Evolutionary conservation across 2,888 invertebrate genomes (phyloP).

Genomic region (Thalpophila matura): DNA sequence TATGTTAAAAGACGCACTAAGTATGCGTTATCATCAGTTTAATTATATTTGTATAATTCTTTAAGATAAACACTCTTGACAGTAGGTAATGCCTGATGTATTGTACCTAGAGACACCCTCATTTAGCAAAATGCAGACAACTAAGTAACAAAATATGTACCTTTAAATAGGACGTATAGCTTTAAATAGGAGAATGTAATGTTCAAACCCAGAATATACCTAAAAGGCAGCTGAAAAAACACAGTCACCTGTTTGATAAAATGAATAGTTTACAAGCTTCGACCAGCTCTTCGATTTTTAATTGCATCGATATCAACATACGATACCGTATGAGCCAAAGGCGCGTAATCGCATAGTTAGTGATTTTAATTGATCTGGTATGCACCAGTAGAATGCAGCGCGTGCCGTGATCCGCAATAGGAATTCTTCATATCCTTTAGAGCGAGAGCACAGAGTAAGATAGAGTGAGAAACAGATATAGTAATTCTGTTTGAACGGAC

Average conservation of each 20-base stretch:
- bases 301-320: neutral
- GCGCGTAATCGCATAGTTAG: constrained; percentile 3
- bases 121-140: too few relatives aligned
- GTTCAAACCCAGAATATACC: too few relatives aligned
- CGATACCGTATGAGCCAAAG: neutral
- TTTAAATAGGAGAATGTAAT: too few relatives aligned
- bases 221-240: neutral
- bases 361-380: constrained; percentile 15
- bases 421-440: constrained; percentile 37
- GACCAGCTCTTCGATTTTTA: neutral
- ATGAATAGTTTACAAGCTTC: neutral
- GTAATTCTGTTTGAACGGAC: constrained; percentile 28
- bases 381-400: constrained; percentile 9
- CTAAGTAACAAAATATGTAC: too few relatives aligned
- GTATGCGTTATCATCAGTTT: too few relatives aligned
- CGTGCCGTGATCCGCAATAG: constrained; percentile 25
- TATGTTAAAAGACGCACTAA: too few relatives aligned
- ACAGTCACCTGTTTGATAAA: neutral
- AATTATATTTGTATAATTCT: too few relatives aligned
- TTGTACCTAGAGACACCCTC: too few relatives aligned
- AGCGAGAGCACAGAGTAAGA: constrained; percentile 17
- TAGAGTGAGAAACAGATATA: constrained; percentile 1
- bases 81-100: too few relatives aligned
- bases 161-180: too few relatives aligned
- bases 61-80: too few relatives aligned